Percentiles rank a stretch among this genome's conserved stretches.
These are phyloP conservation scores for Glyptemys insculpta DNA, from an alignment of 2,797 vertebrate genomes.

Conservation along the genomic window DNA sequence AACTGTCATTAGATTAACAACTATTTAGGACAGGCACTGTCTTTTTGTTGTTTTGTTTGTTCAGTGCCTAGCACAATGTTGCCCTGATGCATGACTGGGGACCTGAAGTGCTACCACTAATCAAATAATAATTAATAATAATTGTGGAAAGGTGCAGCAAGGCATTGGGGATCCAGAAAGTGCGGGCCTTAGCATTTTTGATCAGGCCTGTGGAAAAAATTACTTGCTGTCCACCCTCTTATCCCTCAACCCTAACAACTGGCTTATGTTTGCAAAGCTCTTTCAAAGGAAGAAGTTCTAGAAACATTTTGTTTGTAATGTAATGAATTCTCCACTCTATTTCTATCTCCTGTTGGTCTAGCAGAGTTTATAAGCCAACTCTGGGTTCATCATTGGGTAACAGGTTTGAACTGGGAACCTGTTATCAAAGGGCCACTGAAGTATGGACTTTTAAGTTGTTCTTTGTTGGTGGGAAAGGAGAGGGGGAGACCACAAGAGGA, in stretches of 20 bases:
- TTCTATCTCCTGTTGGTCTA: neutral
- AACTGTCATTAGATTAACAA: neutral
- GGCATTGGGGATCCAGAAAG: neutral
- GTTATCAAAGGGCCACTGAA: neutral
- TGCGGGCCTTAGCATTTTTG: rapidly evolving
- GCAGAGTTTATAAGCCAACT: neutral
- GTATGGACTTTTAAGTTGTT: neutral
- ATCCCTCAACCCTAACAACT: neutral
- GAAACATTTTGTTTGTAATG: neutral
- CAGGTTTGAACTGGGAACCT: neutral
- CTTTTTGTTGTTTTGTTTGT: neutral
- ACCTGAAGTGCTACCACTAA: neutral
- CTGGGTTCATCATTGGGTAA: neutral
- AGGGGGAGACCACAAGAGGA: too few relatives aligned
- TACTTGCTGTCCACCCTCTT: neutral
- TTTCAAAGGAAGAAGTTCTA: neutral
- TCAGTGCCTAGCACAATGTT: neutral
- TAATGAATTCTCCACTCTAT: neutral
- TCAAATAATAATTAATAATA: neutral
- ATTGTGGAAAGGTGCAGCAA: neutral
- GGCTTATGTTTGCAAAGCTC: neutral
- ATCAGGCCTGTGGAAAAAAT: neutral
- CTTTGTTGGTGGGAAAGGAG: neutral
- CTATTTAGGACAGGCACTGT: neutral
- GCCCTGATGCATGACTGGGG: constrained; percentile 3